Percentiles rank a stretch among this genome's conserved stretches.
Evolutionary conservation across 2,888 invertebrate species (phyloP).

Genomic region (Opisthograptis luteolata): DNA sequence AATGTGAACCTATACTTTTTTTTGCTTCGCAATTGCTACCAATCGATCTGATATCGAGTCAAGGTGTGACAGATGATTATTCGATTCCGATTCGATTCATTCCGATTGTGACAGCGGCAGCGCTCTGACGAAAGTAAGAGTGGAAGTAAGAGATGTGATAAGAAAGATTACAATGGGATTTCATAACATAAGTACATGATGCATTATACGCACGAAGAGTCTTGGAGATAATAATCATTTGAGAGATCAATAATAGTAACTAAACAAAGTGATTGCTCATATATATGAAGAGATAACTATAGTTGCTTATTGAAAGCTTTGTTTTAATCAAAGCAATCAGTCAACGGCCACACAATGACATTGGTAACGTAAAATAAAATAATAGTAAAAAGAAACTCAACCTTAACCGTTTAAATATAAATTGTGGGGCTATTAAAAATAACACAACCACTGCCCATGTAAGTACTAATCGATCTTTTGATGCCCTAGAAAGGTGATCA

Average conservation of each 20-base stretch:
- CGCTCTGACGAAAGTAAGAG: slow-evolving; percentile 65
- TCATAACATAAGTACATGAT: slow-evolving; percentile 55
- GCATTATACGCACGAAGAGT: slow-evolving; percentile 55
- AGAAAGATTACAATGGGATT: slow-evolving; percentile 61
- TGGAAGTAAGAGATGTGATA: slow-evolving; percentile 55
- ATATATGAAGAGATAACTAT: slow-evolving; percentile 22
- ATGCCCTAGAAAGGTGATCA: slow-evolving; percentile 64
- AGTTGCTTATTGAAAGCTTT: slow-evolving; percentile 27
- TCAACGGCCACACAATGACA: no score
- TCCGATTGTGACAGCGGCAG: slow-evolving; percentile 57
- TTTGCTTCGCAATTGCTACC: slow-evolving; percentile 50
- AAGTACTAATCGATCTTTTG: slow-evolving; percentile 64
- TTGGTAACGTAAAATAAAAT: background rate
- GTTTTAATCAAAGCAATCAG: slow-evolving; percentile 12
- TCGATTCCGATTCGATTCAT: slow-evolving; percentile 39
- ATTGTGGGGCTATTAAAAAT: slow-evolving; percentile 20
- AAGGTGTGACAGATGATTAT: slow-evolving; percentile 65
- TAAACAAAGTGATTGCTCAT: slow-evolving; percentile 25
- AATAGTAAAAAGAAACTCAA: slow-evolving; percentile 16
- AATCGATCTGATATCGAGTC: slow-evolving; percentile 62
- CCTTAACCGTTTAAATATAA: slow-evolving; percentile 5
- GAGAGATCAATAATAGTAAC: slow-evolving; percentile 51
- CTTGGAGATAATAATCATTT: slow-evolving; percentile 64
- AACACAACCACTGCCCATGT: slow-evolving; percentile 42
- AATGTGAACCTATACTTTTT: slow-evolving; percentile 34